Conservation (phyloP, 2,113 vertebrate species). For the Trogon surrucura region DNA sequence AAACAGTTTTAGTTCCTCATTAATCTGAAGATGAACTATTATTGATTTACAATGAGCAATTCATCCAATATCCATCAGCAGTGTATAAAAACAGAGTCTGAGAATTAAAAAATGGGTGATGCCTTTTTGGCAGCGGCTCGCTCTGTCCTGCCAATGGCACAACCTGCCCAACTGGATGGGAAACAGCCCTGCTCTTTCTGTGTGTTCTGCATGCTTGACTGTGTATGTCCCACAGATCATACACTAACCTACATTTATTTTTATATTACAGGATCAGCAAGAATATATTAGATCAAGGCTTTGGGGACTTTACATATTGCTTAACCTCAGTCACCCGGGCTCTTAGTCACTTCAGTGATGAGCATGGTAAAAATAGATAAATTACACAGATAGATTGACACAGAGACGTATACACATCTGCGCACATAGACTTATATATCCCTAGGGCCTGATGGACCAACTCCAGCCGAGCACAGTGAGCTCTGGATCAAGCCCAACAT, state of each 20-base stretch:
- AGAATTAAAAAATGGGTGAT: slow-evolving; percentile 69
- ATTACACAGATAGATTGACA: slow-evolving; percentile 31
- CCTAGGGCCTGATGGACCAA: slow-evolving; percentile 51
- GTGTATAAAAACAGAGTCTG: slow-evolving; percentile 59
- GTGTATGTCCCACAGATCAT: slow-evolving; percentile 2
- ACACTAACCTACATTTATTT: slow-evolving; percentile 54
- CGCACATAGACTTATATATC: neutral
- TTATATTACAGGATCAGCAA: slow-evolving; percentile 51
- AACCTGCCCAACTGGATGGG: slow-evolving; percentile 64
- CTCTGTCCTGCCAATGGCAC: slow-evolving; percentile 62
- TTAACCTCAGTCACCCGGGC: slow-evolving; percentile 19
- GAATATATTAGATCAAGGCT: slow-evolving; percentile 50
- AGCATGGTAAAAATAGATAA: slow-evolving; percentile 35
- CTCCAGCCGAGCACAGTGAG: slow-evolving; percentile 27
- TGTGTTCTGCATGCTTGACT: slow-evolving; percentile 57
- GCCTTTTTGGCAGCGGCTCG: slow-evolving; percentile 69
- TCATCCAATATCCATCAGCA: slow-evolving; percentile 67
- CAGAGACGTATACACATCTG: neutral
- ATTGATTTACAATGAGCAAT: slow-evolving; percentile 71
- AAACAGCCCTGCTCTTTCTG: slow-evolving; percentile 52
- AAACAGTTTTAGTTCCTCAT: slow-evolving; percentile 71
- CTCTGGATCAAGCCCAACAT: slow-evolving; percentile 7
- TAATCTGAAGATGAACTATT: slow-evolving; percentile 70
- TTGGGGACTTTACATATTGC: slow-evolving; percentile 60
- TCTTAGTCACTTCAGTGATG: slow-evolving; percentile 23